These are phyloP conservation scores for Oeneis ivallda DNA, from an alignment of 2,888 invertebrate genomes.

Conservation along the genomic window DNA sequence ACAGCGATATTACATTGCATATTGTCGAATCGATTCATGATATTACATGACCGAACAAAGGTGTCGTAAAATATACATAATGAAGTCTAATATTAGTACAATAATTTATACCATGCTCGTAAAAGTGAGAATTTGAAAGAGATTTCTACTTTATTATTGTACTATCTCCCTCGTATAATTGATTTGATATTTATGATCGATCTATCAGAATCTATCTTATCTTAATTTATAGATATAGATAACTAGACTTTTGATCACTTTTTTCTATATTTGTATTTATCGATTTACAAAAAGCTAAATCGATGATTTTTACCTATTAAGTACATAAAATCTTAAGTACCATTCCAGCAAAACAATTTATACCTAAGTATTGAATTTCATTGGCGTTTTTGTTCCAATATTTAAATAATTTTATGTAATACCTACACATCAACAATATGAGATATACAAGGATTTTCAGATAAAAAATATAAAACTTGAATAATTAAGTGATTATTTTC, in stretches of 20 bases:
- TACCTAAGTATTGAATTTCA: neutral
- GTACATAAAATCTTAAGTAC: neutral
- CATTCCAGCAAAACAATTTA: neutral
- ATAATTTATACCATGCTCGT: too few species aligned
- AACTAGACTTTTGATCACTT: too few species aligned
- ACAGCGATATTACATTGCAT: too few species aligned
- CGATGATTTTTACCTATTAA: neutral
- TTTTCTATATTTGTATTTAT: too few species aligned
- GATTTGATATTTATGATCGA: neutral
- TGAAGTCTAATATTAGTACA: too few species aligned
- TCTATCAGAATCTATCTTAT: neutral
- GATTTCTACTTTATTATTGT: neutral
- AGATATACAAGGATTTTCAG: conserved; percentile 4
- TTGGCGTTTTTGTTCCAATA: neutral
- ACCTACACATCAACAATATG: neutral
- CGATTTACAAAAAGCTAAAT: too few species aligned
- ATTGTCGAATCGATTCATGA: too few species aligned
- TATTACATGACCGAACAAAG: neutral
- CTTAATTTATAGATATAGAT: neutral
- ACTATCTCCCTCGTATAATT: neutral
- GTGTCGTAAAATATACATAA: neutral
- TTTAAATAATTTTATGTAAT: neutral
- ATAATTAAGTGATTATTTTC: conserved; percentile 16
- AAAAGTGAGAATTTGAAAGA: too few species aligned
- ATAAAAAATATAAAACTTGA: neutral